These are phyloP conservation scores for Notospermus geniculatus DNA, from an alignment of 1,140 invertebrate genomes.

Conservation along the genomic window DNA sequence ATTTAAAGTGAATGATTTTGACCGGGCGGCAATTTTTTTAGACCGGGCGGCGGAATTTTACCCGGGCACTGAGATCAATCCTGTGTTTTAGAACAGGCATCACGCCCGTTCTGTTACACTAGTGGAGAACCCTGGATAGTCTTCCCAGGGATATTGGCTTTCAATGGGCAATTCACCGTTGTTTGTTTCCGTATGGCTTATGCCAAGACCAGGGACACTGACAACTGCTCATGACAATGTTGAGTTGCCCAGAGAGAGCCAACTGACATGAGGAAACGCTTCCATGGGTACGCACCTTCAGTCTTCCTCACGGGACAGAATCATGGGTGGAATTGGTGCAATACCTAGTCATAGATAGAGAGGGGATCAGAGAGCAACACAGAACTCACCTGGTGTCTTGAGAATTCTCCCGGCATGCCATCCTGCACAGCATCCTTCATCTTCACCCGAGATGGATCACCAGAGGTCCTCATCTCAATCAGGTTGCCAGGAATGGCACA, in stretches of 20 bases:
- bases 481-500: not conserved
- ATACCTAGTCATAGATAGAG: not conserved
- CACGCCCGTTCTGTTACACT: too few relatives aligned
- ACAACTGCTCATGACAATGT: too few relatives aligned
- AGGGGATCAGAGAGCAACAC: too few relatives aligned
- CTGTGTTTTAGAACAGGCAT: too few relatives aligned
- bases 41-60: too few relatives aligned
- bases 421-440: not conserved
- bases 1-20: too few relatives aligned
- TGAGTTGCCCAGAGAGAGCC: too few relatives aligned
- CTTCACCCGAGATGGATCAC: not conserved
- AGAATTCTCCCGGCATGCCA: constrained; percentile 3
- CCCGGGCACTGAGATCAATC: too few relatives aligned
- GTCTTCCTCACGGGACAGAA: not conserved
- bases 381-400: constrained; percentile 2
- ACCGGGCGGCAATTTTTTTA: too few relatives aligned
- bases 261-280: not conserved
- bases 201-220: too few relatives aligned
- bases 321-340: not conserved
- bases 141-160: not conserved
- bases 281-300: not conserved
- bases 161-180: not conserved
- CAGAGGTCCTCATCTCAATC: not conserved
- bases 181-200: too few relatives aligned
- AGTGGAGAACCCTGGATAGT: too few relatives aligned